Base-by-base conservation (phyloP, 1,140 invertebrate species). In the Danaus melanippus region DNA sequence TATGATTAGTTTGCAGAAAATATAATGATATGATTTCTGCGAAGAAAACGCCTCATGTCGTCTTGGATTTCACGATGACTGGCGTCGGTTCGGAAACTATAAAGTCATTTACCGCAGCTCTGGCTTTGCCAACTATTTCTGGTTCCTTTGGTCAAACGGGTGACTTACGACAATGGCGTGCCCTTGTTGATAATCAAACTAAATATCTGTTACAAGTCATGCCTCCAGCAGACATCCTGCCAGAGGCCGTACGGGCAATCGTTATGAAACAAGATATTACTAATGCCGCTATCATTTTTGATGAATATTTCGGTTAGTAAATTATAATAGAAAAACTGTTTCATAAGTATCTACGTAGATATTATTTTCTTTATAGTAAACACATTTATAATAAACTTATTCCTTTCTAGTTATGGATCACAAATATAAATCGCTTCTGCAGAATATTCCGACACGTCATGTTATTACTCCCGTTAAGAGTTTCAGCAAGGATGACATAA, bases 251-350 rank as follows among this genome's bases (percentile, higher is more conserved):
- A 0, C 88, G 95, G 46, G 92, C 94, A 46, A 91, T 97, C 55
- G 93, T 95, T 1, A 88, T 89, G 2, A 88, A 90, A 21, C 92
- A 96, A 80, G 95, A 96, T 67, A 94, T 97, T 46, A 96, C 93
- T 10, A 96, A 96, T 83, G 95, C 96, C 12, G 96, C 94, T 2
- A 94, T 98, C 45, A 88, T 98, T 8, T 97, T 96, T 77, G 96
- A 98, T 69, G 89, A 93, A 9, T 91, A 92, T 15, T 97, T 97
- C 70, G 92, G 93, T 95, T 87, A 84, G 74, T 74, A 64, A 61
- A 21, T n/a, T 44, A n/a, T 44, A 10, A 7, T 44, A 10, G 10
- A 44, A 44, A n/a, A n/a, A 44, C 42, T 44, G 9, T 44, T 44
- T n/a, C 6, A 40, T 51, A n/a, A 12, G 40, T 42, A 32, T 32